Percentiles rank a stretch among this genome's conserved stretches.
Conservation (phyloP, 2,797 vertebrate species). For the Sebastes miniatus region DNA sequence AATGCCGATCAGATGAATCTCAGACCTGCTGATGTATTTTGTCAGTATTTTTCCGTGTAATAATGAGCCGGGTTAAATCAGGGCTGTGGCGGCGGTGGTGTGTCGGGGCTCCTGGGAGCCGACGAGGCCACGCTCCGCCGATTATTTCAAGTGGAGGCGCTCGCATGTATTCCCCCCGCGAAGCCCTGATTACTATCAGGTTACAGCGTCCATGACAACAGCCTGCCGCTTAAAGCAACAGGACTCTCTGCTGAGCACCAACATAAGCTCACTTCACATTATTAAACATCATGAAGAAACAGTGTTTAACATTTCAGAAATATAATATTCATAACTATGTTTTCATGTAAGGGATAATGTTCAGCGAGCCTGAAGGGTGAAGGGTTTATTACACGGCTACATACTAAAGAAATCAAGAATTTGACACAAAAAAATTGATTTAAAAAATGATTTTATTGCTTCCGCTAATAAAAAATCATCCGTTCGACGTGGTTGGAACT, state of each 20-base stretch:
- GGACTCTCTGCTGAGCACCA: background rate
- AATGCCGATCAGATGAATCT: background rate
- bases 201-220: conserved; percentile 92
- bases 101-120: conserved; percentile 51
- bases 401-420: too few relatives aligned
- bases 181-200: conserved; percentile 89
- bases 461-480: too few relatives aligned
- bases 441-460: too few relatives aligned
- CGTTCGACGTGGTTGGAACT: too few relatives aligned
- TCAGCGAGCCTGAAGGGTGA: too few relatives aligned
- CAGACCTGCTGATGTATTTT: conserved; percentile 12
- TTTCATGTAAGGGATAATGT: too few relatives aligned
- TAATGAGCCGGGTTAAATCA: conserved; percentile 56
- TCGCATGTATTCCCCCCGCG: conserved; percentile 77
- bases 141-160: conserved; percentile 34
- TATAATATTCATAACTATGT: too few relatives aligned
- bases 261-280: background rate
- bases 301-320: background rate
- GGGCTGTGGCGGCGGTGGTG: conserved; percentile 3
- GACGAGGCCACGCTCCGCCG: conserved; percentile 3
- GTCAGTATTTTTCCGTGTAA: conserved; percentile 27
- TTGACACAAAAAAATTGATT: too few relatives aligned
- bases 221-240: conserved; percentile 21
- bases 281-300: background rate
- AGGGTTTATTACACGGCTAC: too few relatives aligned